Evolutionary conservation across 2,888 invertebrate species (phyloP), one percentile per base, ranked within the genome.

Genomic region (Thera obeliscata): DNA sequence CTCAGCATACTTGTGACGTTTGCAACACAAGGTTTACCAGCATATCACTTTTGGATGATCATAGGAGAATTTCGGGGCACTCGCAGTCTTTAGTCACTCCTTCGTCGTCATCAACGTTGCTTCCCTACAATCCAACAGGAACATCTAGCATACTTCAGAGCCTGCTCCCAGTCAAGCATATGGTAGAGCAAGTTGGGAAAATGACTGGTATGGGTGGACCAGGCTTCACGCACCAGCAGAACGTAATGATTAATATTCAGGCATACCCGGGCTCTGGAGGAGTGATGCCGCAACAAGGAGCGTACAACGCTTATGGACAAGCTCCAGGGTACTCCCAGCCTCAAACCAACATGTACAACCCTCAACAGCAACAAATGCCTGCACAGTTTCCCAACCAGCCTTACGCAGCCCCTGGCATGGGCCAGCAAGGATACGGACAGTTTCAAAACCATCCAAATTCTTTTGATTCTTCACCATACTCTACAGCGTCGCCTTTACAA

Each of bases 211-310:
- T 90, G 1, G 82, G 86, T 8, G 81, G 81, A 0, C 74, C 89
- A 35, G 88, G 88, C 1, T 94, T 91, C 58, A 94, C 95, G 63
- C 95, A 95, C 77, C 95, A 95, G 78, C 95, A 95, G 79, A 95
- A 95, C 78, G 95, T 95, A 2, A 92, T 95, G 87, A 95, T 95
- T 59, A 95, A 95, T 75, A 95, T 95, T 43, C 95, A 95, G 78
- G 95, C 95, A 58, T 95, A 95, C 76, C 95, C 95, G 4, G 94
- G 94, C 43, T 88, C 84, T 2, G 89, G 91, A 41, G 94, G 94
- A 11, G 87, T 88, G 50, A 91, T 94, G 86, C 90, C 89, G 63
- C 81, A 91, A 11, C 94, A 72, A 61, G 61, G 91, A 35, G 84
- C 91, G 38, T 94, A 94, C 76, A 91, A 88, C 56, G 58, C 86